These are phyloP conservation scores for Hanleya hanleyi DNA, from an alignment of 2,888 invertebrate genomes.

Conservation along the genomic window DNA sequence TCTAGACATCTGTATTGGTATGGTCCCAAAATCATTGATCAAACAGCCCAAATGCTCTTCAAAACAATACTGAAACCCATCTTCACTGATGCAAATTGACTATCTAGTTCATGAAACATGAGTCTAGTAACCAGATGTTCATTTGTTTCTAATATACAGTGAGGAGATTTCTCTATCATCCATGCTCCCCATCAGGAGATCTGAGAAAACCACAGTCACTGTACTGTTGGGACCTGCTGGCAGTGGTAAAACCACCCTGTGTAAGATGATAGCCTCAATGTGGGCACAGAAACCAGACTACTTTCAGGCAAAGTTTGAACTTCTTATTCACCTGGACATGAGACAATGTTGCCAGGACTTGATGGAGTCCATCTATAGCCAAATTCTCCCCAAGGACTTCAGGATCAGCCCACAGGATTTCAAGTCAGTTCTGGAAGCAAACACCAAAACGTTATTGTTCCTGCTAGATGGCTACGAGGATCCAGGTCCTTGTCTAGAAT, in stretches of 20 bases:
- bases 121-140: too few relatives aligned
- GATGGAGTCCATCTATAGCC: conserved; percentile 15
- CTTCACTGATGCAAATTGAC: too few relatives aligned
- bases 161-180: conserved; percentile 42
- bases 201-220: conserved; percentile 20
- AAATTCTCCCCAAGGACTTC: conserved; percentile 53
- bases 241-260: conserved; percentile 64
- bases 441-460: conserved; percentile 52
- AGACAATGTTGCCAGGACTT: conserved; percentile 25
- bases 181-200: conserved; percentile 45
- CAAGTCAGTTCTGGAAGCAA: conserved; percentile 50
- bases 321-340: conserved; percentile 50
- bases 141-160: too few relatives aligned
- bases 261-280: conserved; percentile 52
- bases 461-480: conserved; percentile 63
- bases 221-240: conserved; percentile 64
- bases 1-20: too few relatives aligned
- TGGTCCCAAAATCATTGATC: too few relatives aligned
- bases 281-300: conserved; percentile 58
- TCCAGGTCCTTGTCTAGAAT: conserved; percentile 23
- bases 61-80: too few relatives aligned
- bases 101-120: too few relatives aligned
- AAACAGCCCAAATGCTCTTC: too few relatives aligned
- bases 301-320: conserved; percentile 45
- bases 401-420: conserved; percentile 53